Percentiles rank a stretch among this genome's conserved stretches.
Conservation (phyloP, 53 echinoderm and acorn worm species). For the Paelopatides confundens region DNA sequence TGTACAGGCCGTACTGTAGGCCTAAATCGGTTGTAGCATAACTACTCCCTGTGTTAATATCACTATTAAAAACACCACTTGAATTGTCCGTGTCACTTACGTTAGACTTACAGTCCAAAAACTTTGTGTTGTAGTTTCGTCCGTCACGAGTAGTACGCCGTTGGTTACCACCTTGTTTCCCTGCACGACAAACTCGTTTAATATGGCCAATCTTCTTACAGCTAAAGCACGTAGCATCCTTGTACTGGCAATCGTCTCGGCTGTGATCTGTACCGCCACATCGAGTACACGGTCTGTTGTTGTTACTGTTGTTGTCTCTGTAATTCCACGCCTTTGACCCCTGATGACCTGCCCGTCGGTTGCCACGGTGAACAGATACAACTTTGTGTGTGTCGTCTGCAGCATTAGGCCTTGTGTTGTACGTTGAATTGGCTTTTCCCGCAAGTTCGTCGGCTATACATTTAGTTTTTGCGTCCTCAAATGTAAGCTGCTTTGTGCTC, state of each 20-base stretch:
- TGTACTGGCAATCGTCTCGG: not conserved
- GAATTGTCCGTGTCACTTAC: not conserved
- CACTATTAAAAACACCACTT: too few species aligned
- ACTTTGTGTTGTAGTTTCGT: not conserved
- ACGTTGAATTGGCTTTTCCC: not conserved
- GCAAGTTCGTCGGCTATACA: slow-evolving; percentile 55
- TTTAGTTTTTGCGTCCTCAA: slow-evolving; percentile 45
- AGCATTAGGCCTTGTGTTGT: not conserved
- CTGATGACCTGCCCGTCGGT: not conserved
- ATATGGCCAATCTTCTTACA: not conserved
- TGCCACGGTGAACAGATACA: not conserved
- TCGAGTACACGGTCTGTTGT: not conserved
- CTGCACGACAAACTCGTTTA: slow-evolving; percentile 1
- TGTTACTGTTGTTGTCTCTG: not conserved
- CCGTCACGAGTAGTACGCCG: not conserved
- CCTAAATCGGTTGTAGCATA: not conserved
- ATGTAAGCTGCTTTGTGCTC: slow-evolving; percentile 10
- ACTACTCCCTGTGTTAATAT: too few species aligned
- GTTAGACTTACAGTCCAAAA: slow-evolving; percentile 21
- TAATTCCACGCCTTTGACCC: not conserved
- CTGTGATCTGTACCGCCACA: slow-evolving; percentile 6
- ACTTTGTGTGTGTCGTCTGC: not conserved
- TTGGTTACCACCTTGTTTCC: not conserved
- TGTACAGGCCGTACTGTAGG: slow-evolving; percentile 15
- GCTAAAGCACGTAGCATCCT: not conserved